A percentile compares a stretch with the other conserved stretches of the same genome.
phyloP scores from a whole-genome alignment of 2,888 invertebrate species.

The Troides aeacus region DNA sequence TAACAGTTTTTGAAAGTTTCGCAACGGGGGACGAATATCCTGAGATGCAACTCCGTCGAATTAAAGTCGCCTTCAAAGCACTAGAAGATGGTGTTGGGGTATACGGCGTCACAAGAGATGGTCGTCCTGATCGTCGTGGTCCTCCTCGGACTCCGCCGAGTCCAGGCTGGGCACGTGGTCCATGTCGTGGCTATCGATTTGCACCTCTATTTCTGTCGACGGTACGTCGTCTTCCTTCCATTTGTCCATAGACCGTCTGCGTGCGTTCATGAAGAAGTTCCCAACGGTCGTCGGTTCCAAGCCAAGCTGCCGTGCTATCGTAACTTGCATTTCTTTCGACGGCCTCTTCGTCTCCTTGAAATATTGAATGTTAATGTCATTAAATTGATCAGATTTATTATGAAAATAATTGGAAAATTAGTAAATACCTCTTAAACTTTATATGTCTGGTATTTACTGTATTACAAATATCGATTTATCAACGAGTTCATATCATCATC shows the following conservation, averaged over 20 bases:
- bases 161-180: constrained; percentile 69
- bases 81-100: constrained; percentile 67
- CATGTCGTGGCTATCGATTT: constrained; percentile 76
- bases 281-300: constrained; percentile 98
- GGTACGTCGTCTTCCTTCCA: constrained; percentile 97
- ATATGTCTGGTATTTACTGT: too few species aligned
- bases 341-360: constrained; percentile 98
- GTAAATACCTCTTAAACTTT: too few species aligned
- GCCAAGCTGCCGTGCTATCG: constrained; percentile 97
- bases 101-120: constrained; percentile 79
- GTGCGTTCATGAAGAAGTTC: constrained; percentile 99
- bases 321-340: constrained; percentile 99
- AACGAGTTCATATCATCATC: too few species aligned
- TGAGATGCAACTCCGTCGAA: constrained; percentile 46
- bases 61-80: constrained; percentile 61
- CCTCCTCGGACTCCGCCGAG: constrained; percentile 71
- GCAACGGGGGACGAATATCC: too few species aligned
- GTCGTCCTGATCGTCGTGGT: constrained; percentile 69
- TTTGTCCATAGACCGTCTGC: constrained; percentile 97
- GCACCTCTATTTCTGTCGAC: constrained; percentile 76
- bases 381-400: too few species aligned
- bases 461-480: too few species aligned
- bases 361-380: constrained; percentile 31
- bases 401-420: too few species aligned
- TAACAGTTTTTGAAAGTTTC: too few species aligned